Percentiles rank a stretch among this genome's conserved stretches.
phyloP scores from a whole-genome alignment of 2,113 vertebrate species.

The Myotis lucifugus region DNA sequence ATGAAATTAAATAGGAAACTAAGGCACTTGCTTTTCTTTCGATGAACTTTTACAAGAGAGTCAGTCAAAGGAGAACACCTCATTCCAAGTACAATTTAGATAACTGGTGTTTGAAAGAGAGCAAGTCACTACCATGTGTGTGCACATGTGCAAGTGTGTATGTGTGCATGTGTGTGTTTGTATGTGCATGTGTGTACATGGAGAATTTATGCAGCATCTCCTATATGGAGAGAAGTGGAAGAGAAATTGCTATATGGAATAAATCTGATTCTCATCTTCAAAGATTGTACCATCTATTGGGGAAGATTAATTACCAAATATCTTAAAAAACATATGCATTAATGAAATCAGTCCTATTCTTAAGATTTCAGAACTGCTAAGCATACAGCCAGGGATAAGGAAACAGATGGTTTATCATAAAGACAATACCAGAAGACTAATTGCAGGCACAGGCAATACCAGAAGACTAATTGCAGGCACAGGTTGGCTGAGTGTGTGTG shows the following conservation, averaged over 20 bases:
- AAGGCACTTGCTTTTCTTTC: not conserved
- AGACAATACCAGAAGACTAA: not conserved
- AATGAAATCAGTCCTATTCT: not conserved
- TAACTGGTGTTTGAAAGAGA: not conserved
- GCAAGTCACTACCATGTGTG: not conserved
- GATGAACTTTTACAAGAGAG: not conserved
- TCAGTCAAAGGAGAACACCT: not conserved
- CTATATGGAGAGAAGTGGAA: not conserved
- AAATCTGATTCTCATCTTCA: not conserved
- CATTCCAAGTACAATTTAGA: not conserved
- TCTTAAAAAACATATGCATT: not conserved
- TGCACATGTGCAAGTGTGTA: not conserved
- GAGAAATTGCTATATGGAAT: not conserved
- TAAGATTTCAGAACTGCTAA: not conserved
- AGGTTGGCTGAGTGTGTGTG: not conserved
- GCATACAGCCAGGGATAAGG: not conserved
- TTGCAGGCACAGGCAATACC: not conserved
- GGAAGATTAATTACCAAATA: not conserved
- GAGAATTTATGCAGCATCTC: not conserved
- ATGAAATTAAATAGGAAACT: not conserved
- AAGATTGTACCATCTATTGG: not conserved
- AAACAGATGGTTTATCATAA: not conserved
- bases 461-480: not conserved
- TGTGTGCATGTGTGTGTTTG: not conserved
- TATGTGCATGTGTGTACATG: not conserved